These are phyloP conservation scores for Lynx canadensis DNA, from an alignment of 2,113 vertebrate genomes.

Conservation along the genomic window DNA sequence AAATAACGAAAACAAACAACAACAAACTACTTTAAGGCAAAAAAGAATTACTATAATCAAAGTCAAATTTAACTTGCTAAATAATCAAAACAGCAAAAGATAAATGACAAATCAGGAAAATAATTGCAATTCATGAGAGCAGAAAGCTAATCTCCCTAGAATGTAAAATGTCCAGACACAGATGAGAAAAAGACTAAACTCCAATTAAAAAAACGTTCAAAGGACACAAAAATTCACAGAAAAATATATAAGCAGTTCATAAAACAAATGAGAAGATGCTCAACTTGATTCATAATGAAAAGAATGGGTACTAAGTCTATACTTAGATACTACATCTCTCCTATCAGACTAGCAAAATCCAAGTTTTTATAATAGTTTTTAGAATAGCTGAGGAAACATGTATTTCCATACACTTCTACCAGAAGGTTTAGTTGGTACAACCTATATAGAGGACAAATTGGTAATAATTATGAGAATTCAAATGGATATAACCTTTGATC, in stretches of 20 bases:
- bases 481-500: background rate
- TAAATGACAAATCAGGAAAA: conserved; percentile 10
- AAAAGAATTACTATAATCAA: background rate
- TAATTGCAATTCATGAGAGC: background rate
- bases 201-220: background rate
- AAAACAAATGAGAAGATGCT: background rate
- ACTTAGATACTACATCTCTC: background rate
- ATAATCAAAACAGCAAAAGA: conserved; percentile 20
- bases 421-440: background rate
- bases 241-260: background rate
- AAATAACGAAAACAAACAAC: background rate
- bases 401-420: background rate
- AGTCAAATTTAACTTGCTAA: conserved; percentile 39
- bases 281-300: background rate
- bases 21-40: background rate
- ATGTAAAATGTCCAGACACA: background rate
- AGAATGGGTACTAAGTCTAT: background rate
- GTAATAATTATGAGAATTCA: conserved; percentile 13
- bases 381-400: background rate
- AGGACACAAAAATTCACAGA: background rate
- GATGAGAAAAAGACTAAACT: background rate
- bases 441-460: background rate
- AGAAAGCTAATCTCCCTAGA: background rate
- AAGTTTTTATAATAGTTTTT: background rate
- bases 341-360: background rate